Evolutionary conservation across 2,888 invertebrate genomes (phyloP), one percentile per base, ranked within the genome.

Genomic region (Deilephila elpenor): DNA sequence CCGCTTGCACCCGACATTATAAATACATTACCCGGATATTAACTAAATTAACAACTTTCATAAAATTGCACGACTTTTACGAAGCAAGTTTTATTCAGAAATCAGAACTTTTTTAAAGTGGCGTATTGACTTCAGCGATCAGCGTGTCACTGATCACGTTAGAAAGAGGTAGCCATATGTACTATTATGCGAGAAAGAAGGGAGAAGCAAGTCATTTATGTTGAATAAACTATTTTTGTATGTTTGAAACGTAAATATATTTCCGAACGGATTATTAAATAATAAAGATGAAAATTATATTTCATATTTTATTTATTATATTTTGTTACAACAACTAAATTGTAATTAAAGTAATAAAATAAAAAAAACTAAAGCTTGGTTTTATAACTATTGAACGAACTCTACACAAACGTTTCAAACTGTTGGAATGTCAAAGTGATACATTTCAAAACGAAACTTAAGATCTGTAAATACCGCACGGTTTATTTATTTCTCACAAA

Each of bases 1-100:
- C 85, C 80, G 71, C 83, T 87, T 3, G 83, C 75, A 61, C 80
- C 83, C 1, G 90, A 88, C 90, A 90, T 90, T 75, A 73, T 61
- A 51, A n/a, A 25, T 44, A 11, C 32, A 71, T 34, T 59, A 53
- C 32, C 32, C 19, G 25, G 0, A 19, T 53, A 19, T 7, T 29
- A 56, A 20, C 7, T 5, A 60, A 60, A 17, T 25, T 59, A 44
- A 11, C 11, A 44, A 56, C 56, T n/a, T 56, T 6, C 1, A 17
- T 53, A 53, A 53, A 53, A 4, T n/a, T 19, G 56, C 19, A 56
- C n/a, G 56, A n/a, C 17, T n/a, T 11, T 37, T 8, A 37, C 7
- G 37, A 64, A 64, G 20, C n/a, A 64, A 20, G 64, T 37, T 37
- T 7, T 64, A 34, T n/a, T n/a, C n/a, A n/a, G n/a, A n/a, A 6